These are phyloP conservation scores for Peromyscus eremicus DNA, from an alignment of 2,797 vertebrate genomes.

Conservation along the genomic window DNA sequence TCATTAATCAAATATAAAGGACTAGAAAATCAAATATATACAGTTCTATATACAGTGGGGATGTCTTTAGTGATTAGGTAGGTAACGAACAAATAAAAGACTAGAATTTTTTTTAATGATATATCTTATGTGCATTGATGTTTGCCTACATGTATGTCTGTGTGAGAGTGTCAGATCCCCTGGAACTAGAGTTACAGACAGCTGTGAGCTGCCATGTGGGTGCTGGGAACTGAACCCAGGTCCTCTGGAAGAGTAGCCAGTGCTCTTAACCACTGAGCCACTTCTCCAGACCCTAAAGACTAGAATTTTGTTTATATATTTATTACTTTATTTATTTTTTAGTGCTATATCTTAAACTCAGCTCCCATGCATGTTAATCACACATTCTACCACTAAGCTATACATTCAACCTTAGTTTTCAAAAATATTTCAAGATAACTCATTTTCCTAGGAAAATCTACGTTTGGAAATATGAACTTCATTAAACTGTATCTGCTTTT, in stretches of 20 bases:
- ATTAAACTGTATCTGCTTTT: background rate
- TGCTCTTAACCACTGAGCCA: no score
- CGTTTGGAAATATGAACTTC: conserved; percentile 22
- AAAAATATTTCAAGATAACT: conserved; percentile 38
- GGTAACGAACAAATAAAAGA: conserved; percentile 32
- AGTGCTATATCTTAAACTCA: background rate
- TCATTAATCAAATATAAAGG: background rate
- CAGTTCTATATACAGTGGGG: background rate
- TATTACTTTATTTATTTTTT: background rate
- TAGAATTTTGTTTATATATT: background rate
- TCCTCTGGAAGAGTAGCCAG: background rate
- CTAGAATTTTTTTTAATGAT: background rate
- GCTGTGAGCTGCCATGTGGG: background rate
- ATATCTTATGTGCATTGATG: background rate
- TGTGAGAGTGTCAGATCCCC: background rate
- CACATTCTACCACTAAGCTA: background rate
- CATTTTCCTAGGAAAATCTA: conserved; percentile 35
- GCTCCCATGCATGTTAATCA: background rate
- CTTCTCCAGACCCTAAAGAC: no score
- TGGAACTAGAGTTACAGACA: background rate
- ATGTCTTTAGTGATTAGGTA: conserved; percentile 42
- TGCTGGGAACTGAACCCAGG: background rate
- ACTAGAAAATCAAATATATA: background rate
- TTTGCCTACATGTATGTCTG: background rate
- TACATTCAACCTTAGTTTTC: background rate